Conservation (phyloP, 2,797 vertebrate species). For the Leuciscus waleckii region DNA sequence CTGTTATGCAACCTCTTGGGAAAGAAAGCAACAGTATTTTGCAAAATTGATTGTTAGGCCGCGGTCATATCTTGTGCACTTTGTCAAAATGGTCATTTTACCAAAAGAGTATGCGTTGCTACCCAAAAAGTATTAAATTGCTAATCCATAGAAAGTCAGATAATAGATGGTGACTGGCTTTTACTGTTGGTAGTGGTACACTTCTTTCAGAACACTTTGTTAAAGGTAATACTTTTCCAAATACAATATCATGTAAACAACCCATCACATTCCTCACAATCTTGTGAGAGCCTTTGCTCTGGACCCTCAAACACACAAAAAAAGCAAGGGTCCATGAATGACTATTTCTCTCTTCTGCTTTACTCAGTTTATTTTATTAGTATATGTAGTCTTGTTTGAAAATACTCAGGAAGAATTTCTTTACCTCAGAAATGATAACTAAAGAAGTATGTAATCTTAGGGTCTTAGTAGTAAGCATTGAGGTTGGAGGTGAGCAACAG, state of each 20-base stretch:
- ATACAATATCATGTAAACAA: constrained; percentile 11
- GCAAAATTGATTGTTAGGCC: constrained; percentile 50
- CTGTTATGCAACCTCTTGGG: constrained; percentile 55
- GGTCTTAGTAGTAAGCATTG: constrained; percentile 80
- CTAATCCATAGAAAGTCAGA: constrained; percentile 46
- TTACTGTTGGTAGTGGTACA: constrained; percentile 46
- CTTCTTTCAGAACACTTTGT: constrained; percentile 49
- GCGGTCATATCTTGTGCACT: constrained; percentile 60
- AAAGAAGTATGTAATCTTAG: constrained; percentile 87
- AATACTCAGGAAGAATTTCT: constrained; percentile 89
- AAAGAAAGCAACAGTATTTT: constrained; percentile 58
- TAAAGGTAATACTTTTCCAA: constrained; percentile 9
- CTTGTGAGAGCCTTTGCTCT: constrained; percentile 47
- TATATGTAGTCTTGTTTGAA: constrained; percentile 82
- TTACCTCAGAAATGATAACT: constrained; percentile 87
- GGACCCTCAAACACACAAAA: constrained; percentile 58
- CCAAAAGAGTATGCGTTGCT: constrained; percentile 55
- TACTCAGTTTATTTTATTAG: constrained; percentile 73
- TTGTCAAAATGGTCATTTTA: constrained; percentile 63
- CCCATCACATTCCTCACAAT: constrained; percentile 49
- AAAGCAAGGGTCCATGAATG: constrained; percentile 56
- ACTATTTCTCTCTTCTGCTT: constrained; percentile 72
- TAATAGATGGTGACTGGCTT: constrained; percentile 40
- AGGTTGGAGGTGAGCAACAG: constrained; percentile 66
- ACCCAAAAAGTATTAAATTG: constrained; percentile 61